Conservation (phyloP, 1,140 invertebrate species). For the Cheumatopsyche charites region DNA sequence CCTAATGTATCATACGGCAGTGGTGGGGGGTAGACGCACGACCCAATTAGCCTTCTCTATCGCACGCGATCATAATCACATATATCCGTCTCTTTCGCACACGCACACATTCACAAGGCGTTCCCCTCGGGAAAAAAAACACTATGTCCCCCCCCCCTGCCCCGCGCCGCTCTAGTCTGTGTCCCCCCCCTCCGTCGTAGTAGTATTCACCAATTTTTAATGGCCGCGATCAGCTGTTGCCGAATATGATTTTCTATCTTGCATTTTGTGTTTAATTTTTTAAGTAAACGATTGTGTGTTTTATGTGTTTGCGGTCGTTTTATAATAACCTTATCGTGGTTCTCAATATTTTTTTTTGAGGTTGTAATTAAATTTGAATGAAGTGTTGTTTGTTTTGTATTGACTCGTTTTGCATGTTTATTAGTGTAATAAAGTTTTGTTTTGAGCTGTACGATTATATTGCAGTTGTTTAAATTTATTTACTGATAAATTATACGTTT, state of each 20-base stretch:
- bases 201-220: conserved; percentile 45
- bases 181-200: conserved; percentile 7
- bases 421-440: no score
- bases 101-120: conserved; percentile 21
- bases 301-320: no score
- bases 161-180: background rate
- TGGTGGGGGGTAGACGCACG: conserved; percentile 30
- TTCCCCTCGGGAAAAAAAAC: conserved; percentile 35
- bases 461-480: no score
- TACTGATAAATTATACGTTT: no score
- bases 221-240: conserved; percentile 48
- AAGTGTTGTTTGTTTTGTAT: no score
- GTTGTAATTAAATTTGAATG: no score
- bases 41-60: conserved; percentile 46
- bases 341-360: no score
- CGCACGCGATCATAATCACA: conserved; percentile 38
- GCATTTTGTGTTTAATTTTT: background rate
- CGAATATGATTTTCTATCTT: conserved; percentile 25
- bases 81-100: conserved; percentile 34
- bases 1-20: conserved; percentile 33
- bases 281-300: no score
- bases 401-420: no score
- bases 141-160: background rate
- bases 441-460: no score
- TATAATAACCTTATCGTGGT: no score